A percentile compares a stretch with the other conserved stretches of the same genome.
phyloP scores from a whole-genome alignment of 2,113 vertebrate species.

The Ptychochromis oligacanthus region DNA sequence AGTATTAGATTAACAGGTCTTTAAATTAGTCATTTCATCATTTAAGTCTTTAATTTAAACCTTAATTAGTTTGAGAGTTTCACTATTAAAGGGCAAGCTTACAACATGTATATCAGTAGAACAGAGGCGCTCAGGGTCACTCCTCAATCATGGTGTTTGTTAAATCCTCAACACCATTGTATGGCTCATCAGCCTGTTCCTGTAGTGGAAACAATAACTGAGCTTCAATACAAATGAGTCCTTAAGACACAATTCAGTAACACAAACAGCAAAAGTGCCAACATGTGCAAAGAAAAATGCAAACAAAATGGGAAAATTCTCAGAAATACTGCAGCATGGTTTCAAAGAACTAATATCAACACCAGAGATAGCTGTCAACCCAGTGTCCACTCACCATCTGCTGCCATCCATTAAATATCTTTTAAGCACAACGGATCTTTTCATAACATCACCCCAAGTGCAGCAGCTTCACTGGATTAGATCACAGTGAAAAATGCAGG shows the following conservation, averaged over 20 bases:
- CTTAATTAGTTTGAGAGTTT: background rate
- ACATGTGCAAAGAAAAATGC: background rate
- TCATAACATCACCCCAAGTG: background rate
- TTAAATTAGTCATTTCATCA: conserved; percentile 19
- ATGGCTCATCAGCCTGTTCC: background rate
- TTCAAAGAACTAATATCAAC: background rate
- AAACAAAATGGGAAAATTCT: background rate
- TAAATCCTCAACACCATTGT: background rate
- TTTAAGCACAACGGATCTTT: background rate
- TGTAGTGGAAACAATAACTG: background rate
- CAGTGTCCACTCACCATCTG: background rate
- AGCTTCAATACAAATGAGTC: background rate
- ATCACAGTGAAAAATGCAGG: background rate
- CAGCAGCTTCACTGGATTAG: background rate
- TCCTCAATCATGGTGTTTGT: background rate
- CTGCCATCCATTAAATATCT: too few relatives aligned
- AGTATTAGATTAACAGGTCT: background rate
- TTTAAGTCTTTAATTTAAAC: background rate
- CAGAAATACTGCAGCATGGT: background rate
- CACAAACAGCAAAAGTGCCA: background rate
- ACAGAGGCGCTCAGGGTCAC: background rate
- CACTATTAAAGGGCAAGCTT: background rate
- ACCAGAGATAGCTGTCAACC: background rate
- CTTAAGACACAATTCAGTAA: background rate
- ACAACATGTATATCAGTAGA: background rate